These are phyloP conservation scores for Xestobium rufovillosum DNA, from an alignment of 2,888 invertebrate genomes.

Conservation along the genomic window DNA sequence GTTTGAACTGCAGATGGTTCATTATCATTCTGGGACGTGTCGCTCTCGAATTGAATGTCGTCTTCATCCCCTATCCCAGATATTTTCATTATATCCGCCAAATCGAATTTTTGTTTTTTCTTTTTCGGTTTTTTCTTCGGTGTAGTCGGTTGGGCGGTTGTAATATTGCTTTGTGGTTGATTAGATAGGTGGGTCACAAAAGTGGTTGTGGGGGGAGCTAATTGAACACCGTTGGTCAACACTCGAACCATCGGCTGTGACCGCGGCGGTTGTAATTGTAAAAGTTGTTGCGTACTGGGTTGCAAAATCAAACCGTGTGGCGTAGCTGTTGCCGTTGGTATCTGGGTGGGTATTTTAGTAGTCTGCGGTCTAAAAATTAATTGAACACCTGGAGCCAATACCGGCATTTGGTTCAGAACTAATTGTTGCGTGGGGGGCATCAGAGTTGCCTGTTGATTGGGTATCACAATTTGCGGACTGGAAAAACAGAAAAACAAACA, in stretches of 20 bases:
- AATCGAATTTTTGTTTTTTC: slow-evolving; percentile 56
- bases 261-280: slow-evolving; percentile 35
- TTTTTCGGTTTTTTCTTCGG: slow-evolving; percentile 35
- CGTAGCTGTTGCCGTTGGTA: slow-evolving; percentile 33
- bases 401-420: slow-evolving; percentile 41
- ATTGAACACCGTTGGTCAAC: slow-evolving; percentile 50
- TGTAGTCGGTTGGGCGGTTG: not conserved
- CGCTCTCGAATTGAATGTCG: slow-evolving; percentile 47
- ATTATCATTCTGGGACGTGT: slow-evolving; percentile 41
- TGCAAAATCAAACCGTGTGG: slow-evolving; percentile 40
- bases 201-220: slow-evolving; percentile 42
- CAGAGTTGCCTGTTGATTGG: slow-evolving; percentile 38
- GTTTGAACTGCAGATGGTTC: slow-evolving; percentile 36
- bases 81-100: slow-evolving; percentile 67
- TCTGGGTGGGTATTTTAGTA: slow-evolving; percentile 42
- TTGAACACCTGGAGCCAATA: slow-evolving; percentile 58
- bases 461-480: slow-evolving; percentile 42
- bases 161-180: slow-evolving; percentile 20
- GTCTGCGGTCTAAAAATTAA: slow-evolving; percentile 62
- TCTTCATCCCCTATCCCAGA: slow-evolving; percentile 65
- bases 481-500: slow-evolving; percentile 18
- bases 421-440: slow-evolving; percentile 41
- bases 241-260: slow-evolving; percentile 48
- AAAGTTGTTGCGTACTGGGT: slow-evolving; percentile 35
- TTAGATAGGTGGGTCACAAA: slow-evolving; percentile 39